Percentiles rank a stretch among this genome's conserved stretches.
phyloP scores from a whole-genome alignment of 2,113 vertebrate genomes.

The Lophius piscatorius region DNA sequence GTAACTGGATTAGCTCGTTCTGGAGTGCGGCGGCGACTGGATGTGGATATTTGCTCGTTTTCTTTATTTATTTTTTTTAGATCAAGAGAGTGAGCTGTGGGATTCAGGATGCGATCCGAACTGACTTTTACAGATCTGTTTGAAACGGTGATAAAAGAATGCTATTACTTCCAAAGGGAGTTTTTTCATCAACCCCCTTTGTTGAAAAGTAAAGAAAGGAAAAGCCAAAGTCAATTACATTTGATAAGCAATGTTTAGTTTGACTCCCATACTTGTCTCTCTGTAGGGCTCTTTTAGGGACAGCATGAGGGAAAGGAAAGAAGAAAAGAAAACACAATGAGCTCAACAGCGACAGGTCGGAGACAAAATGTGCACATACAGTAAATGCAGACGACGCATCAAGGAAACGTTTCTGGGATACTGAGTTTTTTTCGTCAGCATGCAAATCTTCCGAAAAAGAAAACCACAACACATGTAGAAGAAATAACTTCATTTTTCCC shows the following conservation, averaged over 20 bases:
- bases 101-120: conserved; percentile 24
- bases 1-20: conserved; percentile 22
- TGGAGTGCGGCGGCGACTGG: conserved; percentile 2
- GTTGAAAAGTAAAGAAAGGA: conserved; percentile 86
- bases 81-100: not conserved
- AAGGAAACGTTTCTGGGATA: conserved; percentile 40
- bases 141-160: conserved; percentile 41
- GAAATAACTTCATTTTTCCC: conserved; percentile 2
- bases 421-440: conserved; percentile 27
- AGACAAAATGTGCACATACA: conserved; percentile 87
- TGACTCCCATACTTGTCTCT: conserved; percentile 99
- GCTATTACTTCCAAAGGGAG: conserved; percentile 50
- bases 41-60: conserved; percentile 5
- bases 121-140: conserved; percentile 22
- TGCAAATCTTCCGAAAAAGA: conserved; percentile 27
- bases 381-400: conserved; percentile 65
- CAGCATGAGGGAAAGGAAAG: conserved; percentile 98
- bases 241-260: conserved; percentile 99
- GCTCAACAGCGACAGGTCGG: conserved; percentile 91
- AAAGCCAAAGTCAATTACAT: conserved; percentile 99
- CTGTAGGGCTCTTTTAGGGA: conserved; percentile 99
- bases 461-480: conserved; percentile 12
- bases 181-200: conserved; percentile 31
- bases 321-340: conserved; percentile 90
- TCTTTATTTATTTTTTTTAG: not conserved